Evolutionary conservation across 2,797 vertebrate species (phyloP), one percentile per base, ranked within the genome.

Genomic region (Danio kyathit): DNA sequence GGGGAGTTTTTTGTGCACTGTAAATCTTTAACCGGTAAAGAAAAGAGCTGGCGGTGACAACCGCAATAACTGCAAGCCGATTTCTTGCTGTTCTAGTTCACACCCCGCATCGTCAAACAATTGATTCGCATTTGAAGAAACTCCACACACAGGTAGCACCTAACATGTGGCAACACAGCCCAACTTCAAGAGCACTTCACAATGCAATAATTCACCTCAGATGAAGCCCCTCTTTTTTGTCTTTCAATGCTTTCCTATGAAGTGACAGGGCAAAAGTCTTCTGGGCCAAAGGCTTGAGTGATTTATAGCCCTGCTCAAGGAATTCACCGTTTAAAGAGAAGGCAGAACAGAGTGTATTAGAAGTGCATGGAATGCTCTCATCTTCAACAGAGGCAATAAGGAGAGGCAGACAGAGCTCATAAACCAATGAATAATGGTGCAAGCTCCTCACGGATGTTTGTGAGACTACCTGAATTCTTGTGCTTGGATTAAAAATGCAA

Each of bases 311-410:
- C 48, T 48, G 57, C 76, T 59, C 29, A 17, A 69, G 49, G 51
- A 79, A 60, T 66, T 19, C 43, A 59, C 21, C 52, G 38, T 57
- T 75, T 11, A 46, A 82, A 79, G 59, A 57, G 44, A 80, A 74
- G 76, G 46, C 17, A 65, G 60, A 60, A 46, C 29, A 77, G 48
- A 78, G 40, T 57, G 71, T 72, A 79, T 72, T 61, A 77, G 76
- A 77, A 74, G 70, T 83, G 46, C 64, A 84, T 76, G 81, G 79
- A 83, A 83, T 80, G 74, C 78, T 81, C 74, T 83, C 63, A 84
- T 87, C 82, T 29, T 61, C 10, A 74, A 40, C 41, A 69, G 29
- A 64, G 67, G 41, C 13, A 46, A 76, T 65, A 38, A 79, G 70
- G 38, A 69, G n/a, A 61, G 78, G 49, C 80, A 69, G 52, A 77